A percentile compares a stretch with the other conserved stretches of the same genome.
Conservation (phyloP, 2,888 invertebrate species). For the Tachina grossa region DNA sequence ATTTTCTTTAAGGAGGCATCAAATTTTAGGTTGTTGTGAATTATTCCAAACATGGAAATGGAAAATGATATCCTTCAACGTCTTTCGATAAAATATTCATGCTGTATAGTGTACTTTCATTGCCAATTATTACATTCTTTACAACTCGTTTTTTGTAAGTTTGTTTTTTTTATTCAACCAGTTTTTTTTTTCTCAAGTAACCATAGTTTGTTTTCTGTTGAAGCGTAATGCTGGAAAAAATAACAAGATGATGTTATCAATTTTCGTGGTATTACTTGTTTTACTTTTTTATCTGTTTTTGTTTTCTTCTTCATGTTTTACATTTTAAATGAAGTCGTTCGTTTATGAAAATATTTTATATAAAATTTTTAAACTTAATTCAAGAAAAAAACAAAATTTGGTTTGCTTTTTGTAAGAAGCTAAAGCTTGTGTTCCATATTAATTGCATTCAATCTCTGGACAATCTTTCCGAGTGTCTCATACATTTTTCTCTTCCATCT, state of each 20-base stretch:
- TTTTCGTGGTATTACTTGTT: conserved; percentile 67
- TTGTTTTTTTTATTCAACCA: conserved; percentile 18
- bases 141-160: conserved; percentile 23
- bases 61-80: background rate
- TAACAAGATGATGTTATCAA: conserved; percentile 69
- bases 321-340: conserved; percentile 59
- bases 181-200: conserved; percentile 7
- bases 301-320: conserved; percentile 22
- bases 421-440: conserved; percentile 59
- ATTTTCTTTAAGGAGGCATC: no score
- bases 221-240: conserved; percentile 58
- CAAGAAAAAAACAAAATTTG: background rate
- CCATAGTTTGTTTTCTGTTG: conserved; percentile 50
- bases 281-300: conserved; percentile 27
- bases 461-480: conserved; percentile 45
- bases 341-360: conserved; percentile 18
- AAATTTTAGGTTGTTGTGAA: no score
- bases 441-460: conserved; percentile 64
- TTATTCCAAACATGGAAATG: no score
- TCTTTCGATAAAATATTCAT: background rate
- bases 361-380: conserved; percentile 23
- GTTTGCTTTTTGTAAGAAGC: background rate
- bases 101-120: conserved; percentile 10
- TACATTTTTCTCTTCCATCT: background rate
- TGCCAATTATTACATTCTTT: conserved; percentile 58